phyloP scores from a whole-genome alignment of 2,797 vertebrate species.

The Sebastes alutus region DNA sequence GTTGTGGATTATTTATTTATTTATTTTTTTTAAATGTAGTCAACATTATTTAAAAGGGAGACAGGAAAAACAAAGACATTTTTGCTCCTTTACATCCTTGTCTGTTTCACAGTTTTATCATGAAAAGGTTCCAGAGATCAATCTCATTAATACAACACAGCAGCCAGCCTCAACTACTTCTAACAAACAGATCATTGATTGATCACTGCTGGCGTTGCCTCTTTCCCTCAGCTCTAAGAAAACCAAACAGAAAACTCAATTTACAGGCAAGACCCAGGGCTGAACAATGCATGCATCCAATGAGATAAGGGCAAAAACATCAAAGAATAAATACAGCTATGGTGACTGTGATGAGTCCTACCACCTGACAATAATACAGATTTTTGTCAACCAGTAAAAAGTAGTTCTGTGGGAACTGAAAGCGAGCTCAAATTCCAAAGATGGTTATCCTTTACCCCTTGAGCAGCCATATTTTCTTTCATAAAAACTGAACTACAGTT shows the following conservation, averaged over 20 bases:
- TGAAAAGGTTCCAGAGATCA: constrained; percentile 59
- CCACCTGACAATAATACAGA: not conserved
- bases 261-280: constrained; percentile 10
- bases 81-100: constrained; percentile 14
- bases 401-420: not conserved
- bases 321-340: not conserved
- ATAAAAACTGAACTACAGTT: not conserved
- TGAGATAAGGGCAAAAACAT: not conserved
- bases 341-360: not conserved
- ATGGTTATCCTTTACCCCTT: not conserved
- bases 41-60: not conserved
- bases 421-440: not conserved
- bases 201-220: constrained; percentile 26
- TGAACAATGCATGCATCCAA: not conserved
- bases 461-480: not conserved
- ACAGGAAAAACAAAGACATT: not conserved
- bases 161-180: constrained; percentile 37
- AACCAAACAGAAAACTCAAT: constrained; percentile 45
- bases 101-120: constrained; percentile 28
- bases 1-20: not conserved
- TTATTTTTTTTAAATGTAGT: not conserved
- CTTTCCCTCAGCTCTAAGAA: constrained; percentile 16
- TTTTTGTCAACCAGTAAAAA: not conserved
- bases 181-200: constrained; percentile 65
- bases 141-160: constrained; percentile 52